These are phyloP conservation scores for Andricus grossulariae DNA, from an alignment of 1,140 invertebrate species.

Conservation along the genomic window DNA sequence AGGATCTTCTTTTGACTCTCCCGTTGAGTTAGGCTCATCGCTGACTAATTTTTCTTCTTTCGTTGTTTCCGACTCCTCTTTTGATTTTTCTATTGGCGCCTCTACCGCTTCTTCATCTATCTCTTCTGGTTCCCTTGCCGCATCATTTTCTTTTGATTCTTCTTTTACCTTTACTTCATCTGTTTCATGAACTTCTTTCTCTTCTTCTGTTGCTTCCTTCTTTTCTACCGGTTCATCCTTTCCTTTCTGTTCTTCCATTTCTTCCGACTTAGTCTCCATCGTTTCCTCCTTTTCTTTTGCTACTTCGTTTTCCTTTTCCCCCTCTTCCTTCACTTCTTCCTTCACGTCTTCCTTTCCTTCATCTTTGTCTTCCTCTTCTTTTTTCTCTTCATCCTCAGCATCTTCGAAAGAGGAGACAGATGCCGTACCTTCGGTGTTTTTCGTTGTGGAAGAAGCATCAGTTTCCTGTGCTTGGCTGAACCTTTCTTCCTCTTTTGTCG, in stretches of 20 bases:
- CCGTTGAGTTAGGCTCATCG: background rate
- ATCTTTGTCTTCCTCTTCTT: constrained; percentile 33
- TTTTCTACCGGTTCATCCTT: constrained; percentile 36
- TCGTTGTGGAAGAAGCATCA: constrained; percentile 73
- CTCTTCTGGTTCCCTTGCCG: constrained; percentile 29
- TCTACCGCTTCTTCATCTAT: constrained; percentile 34
- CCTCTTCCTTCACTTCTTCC: constrained; percentile 37
- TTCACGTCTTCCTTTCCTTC: constrained; percentile 33
- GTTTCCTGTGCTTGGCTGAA: constrained; percentile 73
- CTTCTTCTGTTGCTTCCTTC: background rate
- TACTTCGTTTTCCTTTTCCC: constrained; percentile 9
- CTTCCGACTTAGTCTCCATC: background rate
- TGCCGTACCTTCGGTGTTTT: constrained; percentile 65
- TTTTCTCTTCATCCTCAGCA: constrained; percentile 40
- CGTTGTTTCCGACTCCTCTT: constrained; percentile 42
- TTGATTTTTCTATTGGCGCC: constrained; percentile 21
- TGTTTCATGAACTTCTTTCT: constrained; percentile 32
- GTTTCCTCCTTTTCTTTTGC: background rate
- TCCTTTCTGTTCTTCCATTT: constrained; percentile 11
- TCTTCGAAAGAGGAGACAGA: constrained; percentile 39
- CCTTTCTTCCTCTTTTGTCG: constrained; percentile 55
- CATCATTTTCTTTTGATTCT: constrained; percentile 25
- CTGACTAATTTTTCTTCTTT: constrained; percentile 35
- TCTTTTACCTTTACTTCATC: constrained; percentile 30
- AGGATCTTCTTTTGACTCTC: constrained; percentile 24